Base-by-base conservation (phyloP, 2,113 vertebrate species). In the Tretioscincus oriximinensis region DNA sequence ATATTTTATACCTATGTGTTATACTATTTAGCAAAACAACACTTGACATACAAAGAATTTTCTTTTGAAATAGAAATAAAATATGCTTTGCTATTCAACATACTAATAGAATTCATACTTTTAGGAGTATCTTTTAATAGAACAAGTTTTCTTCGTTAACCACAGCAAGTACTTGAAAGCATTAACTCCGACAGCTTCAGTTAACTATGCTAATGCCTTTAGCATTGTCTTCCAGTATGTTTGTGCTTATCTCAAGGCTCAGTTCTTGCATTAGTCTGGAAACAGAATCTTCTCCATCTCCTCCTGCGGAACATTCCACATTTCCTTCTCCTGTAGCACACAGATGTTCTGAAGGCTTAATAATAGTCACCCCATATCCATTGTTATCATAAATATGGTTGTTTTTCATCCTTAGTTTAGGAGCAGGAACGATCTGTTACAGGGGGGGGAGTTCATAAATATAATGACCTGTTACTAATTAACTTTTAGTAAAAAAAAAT, bases 351-450 rank as follows among this genome's bases (percentile, higher is more conserved):
- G 64, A 85, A 51, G 88, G 88, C 35, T 93, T 90, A 49, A 92
- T 85, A 75, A 92, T 88, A 67, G 90, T 92, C 28, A 89, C 81
- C 73, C 92, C 71, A 1, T 92, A 93, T 45, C 91, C 93, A 64
- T 85, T 35, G 1, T 94, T 94, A 76, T 60, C 88, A 76, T 93
- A 91, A 81, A 87, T 87, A 47, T 87, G 83, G 79, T 95, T 93
- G 18, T 93, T 92, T 49, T 89, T 93, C 88, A 93, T 91, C 81
- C 89, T 93, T 80, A 94, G 24, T 84, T 91, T 92, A 61, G 93
- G 93, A 58, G 88, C 86, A 72, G 94, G 92, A 85, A 89, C 85
- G 85, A 86, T 89, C 90, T 93, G 51, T 88, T 31, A 60, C 41
- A 75, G 72, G 58, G 77, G 77, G 70, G 80, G 69, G 65, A 64